These are phyloP conservation scores for Dolomedes plantarius DNA, from an alignment of 2,888 invertebrate genomes.

Conservation along the genomic window DNA sequence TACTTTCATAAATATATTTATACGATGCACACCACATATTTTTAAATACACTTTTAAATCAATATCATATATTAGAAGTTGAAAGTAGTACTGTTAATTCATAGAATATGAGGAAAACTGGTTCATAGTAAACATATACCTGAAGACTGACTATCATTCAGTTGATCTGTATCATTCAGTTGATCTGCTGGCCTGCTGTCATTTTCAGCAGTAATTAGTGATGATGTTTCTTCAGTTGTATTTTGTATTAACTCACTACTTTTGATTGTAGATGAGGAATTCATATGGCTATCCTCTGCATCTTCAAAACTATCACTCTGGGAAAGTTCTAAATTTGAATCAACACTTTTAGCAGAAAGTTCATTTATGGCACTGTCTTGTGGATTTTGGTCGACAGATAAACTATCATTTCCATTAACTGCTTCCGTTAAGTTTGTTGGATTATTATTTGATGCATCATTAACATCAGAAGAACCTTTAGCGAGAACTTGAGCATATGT, in stretches of 20 bases:
- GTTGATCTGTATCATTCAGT: not conserved
- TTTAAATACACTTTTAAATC: too few relatives aligned
- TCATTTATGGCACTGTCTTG: constrained; percentile 23
- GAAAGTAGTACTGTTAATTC: too few relatives aligned
- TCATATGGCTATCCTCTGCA: constrained; percentile 45
- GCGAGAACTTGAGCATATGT: constrained; percentile 45
- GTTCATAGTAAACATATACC: too few relatives aligned
- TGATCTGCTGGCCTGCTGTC: not conserved
- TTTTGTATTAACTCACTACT: not conserved
- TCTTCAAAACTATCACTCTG: constrained; percentile 43
- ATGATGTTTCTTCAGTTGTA: not conserved
- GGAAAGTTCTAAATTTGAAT: not conserved
- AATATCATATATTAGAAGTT: too few relatives aligned
- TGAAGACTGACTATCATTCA: not conserved
- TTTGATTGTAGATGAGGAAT: constrained; percentile 18
- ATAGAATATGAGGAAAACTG: too few relatives aligned
- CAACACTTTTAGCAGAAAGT: not conserved
- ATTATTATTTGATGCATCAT: constrained; percentile 47
- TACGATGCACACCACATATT: too few relatives aligned
- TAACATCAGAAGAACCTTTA: constrained; percentile 19
- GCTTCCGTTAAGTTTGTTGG: not conserved
- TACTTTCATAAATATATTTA: too few relatives aligned
- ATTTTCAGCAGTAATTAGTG: not conserved
- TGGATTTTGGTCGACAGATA: not conserved
- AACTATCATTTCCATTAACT: constrained; percentile 28